Conservation (phyloP, 2,888 invertebrate species). For the Ischnura elegans region DNA sequence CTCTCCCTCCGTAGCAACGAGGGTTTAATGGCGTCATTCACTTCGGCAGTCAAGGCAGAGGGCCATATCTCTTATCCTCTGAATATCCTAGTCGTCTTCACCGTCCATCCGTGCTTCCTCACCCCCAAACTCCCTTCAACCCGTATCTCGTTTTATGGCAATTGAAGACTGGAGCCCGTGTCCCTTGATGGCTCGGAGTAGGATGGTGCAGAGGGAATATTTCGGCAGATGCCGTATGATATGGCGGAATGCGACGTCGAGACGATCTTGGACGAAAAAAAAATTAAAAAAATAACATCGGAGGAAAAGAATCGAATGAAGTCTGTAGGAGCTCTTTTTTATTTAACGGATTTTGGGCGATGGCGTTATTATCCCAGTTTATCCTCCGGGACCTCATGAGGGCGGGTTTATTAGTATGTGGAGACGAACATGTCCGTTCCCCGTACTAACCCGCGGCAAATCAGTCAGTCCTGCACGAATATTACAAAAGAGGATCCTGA, state of each 20-base stretch:
- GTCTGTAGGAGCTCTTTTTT: not conserved
- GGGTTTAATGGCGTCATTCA: slow-evolving; percentile 6
- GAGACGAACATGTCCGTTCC: not conserved
- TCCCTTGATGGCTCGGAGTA: not conserved
- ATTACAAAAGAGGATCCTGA: too few species aligned
- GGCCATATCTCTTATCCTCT: not conserved
- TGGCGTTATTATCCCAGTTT: not conserved
- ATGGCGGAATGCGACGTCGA: not conserved
- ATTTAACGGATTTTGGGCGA: not conserved
- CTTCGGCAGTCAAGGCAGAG: not conserved
- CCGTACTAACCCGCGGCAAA: not conserved
- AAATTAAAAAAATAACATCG: too few species aligned
- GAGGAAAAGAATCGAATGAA: not conserved
- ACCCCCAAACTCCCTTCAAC: not conserved
- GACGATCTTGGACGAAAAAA: not conserved
- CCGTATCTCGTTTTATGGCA: slow-evolving; percentile 6
- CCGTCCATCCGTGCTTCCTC: not conserved
- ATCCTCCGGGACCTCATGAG: not conserved
- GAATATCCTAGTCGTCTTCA: not conserved
- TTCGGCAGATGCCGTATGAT: not conserved
- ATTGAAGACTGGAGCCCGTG: not conserved
- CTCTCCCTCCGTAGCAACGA: not conserved
- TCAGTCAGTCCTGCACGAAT: not conserved
- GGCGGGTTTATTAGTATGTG: not conserved
- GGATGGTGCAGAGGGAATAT: not conserved